These are phyloP conservation scores for Neotragus moschatus DNA, from an alignment of 2,113 vertebrate species.

Conservation along the genomic window DNA sequence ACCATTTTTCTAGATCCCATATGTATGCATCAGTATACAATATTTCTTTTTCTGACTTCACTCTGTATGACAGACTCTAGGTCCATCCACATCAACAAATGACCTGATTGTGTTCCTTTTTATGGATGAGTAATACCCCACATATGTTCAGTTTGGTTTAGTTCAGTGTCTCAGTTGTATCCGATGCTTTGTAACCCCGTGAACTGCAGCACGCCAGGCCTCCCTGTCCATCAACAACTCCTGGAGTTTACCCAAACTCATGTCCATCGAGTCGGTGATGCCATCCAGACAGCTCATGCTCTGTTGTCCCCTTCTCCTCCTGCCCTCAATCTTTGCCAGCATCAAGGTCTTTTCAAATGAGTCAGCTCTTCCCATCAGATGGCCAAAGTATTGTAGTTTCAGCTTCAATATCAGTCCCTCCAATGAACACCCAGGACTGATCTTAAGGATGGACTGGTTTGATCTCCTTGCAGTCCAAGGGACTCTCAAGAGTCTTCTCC, in stretches of 20 bases:
- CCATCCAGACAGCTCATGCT: background rate
- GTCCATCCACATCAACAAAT: background rate
- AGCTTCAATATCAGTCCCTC: background rate
- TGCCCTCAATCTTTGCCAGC: background rate
- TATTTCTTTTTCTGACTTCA: background rate
- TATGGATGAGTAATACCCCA: background rate
- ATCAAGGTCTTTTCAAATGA: background rate
- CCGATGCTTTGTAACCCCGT: background rate
- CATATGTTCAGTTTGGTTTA: background rate
- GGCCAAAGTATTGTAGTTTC: background rate
- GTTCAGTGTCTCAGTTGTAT: background rate
- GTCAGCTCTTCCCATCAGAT: background rate
- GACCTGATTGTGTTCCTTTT: background rate
- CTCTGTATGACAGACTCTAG: background rate
- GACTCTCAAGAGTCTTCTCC: background rate
- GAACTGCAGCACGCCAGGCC: background rate
- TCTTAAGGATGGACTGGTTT: background rate
- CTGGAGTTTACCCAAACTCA: background rate
- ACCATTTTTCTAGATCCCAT: background rate
- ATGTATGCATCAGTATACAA: background rate
- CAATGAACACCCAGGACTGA: background rate
- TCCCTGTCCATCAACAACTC: background rate
- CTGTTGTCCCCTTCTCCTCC: background rate
- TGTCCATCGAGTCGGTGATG: background rate
- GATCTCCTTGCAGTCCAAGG: background rate